These are phyloP conservation scores for Cololabis saira DNA, from an alignment of 2,113 vertebrate species.

Conservation along the genomic window DNA sequence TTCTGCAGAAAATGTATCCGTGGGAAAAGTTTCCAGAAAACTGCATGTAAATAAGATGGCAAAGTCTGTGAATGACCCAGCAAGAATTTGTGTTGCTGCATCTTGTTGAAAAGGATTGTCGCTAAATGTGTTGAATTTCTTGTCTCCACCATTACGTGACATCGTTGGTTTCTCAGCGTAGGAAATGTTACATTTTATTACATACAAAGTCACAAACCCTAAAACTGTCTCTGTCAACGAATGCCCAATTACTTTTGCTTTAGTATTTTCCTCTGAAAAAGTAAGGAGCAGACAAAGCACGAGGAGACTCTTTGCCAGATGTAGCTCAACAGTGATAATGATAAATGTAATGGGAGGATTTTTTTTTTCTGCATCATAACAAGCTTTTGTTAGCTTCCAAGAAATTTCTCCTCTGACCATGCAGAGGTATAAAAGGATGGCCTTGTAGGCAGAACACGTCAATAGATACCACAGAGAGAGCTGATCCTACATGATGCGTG, in stretches of 20 bases:
- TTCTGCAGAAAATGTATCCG: too few species aligned
- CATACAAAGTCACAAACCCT: neutral
- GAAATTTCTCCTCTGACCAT: conserved; percentile 7
- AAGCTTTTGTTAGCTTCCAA: conserved; percentile 14
- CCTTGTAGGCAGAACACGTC: conserved; percentile 45
- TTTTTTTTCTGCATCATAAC: neutral
- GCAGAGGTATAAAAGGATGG: conserved; percentile 29
- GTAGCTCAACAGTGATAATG: neutral
- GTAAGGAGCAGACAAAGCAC: conserved; percentile 6
- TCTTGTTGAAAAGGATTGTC: too few species aligned
- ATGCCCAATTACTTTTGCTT: neutral
- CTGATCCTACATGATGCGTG: conserved; percentile 59
- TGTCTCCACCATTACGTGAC: too few species aligned
- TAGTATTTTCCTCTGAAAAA: neutral
- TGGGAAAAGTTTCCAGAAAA: too few species aligned
- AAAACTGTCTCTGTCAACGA: neutral
- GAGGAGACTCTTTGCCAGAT: neutral
- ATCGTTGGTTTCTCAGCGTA: too few species aligned
- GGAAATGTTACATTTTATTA: conserved; percentile 5
- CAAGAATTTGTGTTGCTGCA: too few species aligned
- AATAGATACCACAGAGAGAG: conserved; percentile 51
- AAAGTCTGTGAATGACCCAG: too few species aligned
- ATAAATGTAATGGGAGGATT: too few species aligned
- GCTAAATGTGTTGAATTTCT: too few species aligned
- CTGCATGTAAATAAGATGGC: too few species aligned